Evolutionary conservation across 2,888 invertebrate genomes (phyloP), one percentile per base, ranked within the genome.

Genomic region (Thymelicus acteon): DNA sequence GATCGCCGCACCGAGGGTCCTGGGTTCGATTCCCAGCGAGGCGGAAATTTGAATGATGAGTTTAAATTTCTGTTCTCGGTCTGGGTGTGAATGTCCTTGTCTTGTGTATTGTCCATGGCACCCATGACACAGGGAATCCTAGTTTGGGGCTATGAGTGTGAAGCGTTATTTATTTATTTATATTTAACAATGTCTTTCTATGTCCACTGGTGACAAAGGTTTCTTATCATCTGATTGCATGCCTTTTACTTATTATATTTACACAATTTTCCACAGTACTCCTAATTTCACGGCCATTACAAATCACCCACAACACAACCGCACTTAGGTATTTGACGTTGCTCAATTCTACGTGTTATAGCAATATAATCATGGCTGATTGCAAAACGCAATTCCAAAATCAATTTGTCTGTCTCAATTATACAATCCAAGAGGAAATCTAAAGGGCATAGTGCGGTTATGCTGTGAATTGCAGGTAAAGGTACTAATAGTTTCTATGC

Each of bases 401-500:
- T 71, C 74, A 73, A 75, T 75, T 74, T 73, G 74, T 70, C 70
- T 67, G 72, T 60, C 70, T 65, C 60, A 70, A 70, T 70, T 63
- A 69, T 69, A 69, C 69, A 69, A 69, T 69, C 58, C 49, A 49
- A 19, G 13, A 47, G 40, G 31, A 65, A 60, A 65, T 70, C 74
- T 73, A 74, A 78, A 77, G 77, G 78, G 78, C 75, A 75, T 48
- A 75, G 74, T 58, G 69, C 37, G 69, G 69, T 69, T 58, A 75
- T 63, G 75, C 76, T 75, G 73, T 72, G 73, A 74, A 77, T 76
- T 77, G 31, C 24, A 24, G 24, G 19, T 73, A 71, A 68, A 67
- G 75, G 67, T 75, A 74, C 75, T 72, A 78, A 78, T 77, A 77
- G 71, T 74, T 77, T 75, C 76, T 73, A 76, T 77, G 77, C 74